Base-by-base conservation (phyloP, 2,888 invertebrate genomes). In the Pomacea canaliculata region DNA sequence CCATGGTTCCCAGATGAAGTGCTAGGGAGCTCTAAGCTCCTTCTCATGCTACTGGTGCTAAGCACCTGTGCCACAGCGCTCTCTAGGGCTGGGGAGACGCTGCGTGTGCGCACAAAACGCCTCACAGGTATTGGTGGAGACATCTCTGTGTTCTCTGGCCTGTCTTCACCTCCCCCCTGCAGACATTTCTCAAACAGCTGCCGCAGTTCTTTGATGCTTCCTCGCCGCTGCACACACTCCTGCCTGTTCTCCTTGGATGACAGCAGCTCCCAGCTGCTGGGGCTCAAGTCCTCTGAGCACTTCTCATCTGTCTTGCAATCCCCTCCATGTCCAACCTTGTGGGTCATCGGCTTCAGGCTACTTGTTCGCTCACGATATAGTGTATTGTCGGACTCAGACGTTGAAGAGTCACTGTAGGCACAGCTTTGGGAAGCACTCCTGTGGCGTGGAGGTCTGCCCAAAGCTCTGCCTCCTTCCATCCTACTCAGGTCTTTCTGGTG, bases 161-260 rank as follows among this genome's bases (percentile, higher is more conserved):
- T 27, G 73, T 67, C 79, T 76, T 70, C 76, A 59, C 69, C 76
- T 60, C 76, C 75, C 68, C 27, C 71, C 56, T 69, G 79, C 78
- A 70, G 80, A 81, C 65, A 81, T 80, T 77, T 84, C 79, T 88
- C 87, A 79, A 88, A 88, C 66, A 85, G 82, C 73, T 86, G 83
- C 73, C 82, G 81, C 51, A 88, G 77, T 78, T 88, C 88, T 76
- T 87, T 87, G 73, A 88, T 88, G 81, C 88, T 88, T n/a, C 86
- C 87, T 69, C 85, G 79, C 12, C 87, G 80, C 78, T 87, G 84
- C 68, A 84, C 81, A 70, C 82, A 80, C 2, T 27, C 37, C 9
- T 51, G 69, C 37, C 66, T 66, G 4, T 71, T 77, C 48, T 76
- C 78, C 63, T 48, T 59, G 16, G 49, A 23, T 4, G 66, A 56